These are phyloP conservation scores for Thryonomys swinderianus DNA, from an alignment of 2,113 vertebrate genomes.

Conservation along the genomic window DNA sequence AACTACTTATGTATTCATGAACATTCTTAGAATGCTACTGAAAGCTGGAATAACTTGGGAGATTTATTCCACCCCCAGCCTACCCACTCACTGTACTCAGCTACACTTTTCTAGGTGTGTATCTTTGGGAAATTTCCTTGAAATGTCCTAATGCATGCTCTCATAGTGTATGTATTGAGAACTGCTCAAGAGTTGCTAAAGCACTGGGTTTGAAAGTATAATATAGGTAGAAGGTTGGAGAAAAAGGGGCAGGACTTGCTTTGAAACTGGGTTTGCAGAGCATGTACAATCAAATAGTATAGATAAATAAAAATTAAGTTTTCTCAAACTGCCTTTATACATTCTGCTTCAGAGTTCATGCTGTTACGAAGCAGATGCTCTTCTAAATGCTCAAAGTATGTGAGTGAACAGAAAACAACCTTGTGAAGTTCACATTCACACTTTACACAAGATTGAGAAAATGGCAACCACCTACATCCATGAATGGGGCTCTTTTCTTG, in stretches of 20 bases:
- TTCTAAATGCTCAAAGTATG: neutral
- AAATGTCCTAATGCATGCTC: neutral
- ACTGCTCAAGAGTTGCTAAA: neutral
- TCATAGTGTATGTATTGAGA: neutral
- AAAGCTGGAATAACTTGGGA: constrained; percentile 19
- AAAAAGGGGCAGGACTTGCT: neutral
- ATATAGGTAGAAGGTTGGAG: neutral
- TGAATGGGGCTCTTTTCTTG: neutral
- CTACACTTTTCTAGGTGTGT: neutral
- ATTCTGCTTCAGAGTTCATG: neutral
- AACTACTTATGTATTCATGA: neutral
- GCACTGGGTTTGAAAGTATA: neutral
- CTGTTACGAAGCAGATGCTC: neutral
- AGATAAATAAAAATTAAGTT: neutral
- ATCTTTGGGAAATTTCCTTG: neutral
- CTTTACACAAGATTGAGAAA: neutral
- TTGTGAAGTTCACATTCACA: too few relatives aligned
- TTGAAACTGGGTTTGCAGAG: neutral
- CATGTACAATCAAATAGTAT: neutral
- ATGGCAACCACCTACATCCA: neutral
- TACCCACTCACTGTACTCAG: neutral
- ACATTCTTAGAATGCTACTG: neutral
- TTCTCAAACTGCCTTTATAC: neutral
- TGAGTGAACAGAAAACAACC: neutral
- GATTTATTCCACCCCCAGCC: neutral